These are phyloP conservation scores for Alectoris magna DNA, from an alignment of 2,797 vertebrate genomes.

Conservation along the genomic window DNA sequence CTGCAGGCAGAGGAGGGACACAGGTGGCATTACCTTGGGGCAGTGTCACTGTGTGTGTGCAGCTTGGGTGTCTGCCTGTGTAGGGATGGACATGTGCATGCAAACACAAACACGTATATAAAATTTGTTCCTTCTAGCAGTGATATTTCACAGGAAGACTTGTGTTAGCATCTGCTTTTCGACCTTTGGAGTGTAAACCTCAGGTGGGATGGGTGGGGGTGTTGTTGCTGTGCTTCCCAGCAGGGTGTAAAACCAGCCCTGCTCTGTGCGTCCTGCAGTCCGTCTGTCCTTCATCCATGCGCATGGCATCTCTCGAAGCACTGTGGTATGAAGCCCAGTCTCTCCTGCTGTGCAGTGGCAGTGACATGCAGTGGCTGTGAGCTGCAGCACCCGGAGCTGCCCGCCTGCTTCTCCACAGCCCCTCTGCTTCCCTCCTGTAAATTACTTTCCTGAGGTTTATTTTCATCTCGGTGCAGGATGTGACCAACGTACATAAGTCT, in stretches of 20 bases:
- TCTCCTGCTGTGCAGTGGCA: not conserved
- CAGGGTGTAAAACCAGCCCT: not conserved
- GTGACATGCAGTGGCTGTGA: fast-evolving
- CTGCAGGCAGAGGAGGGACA: conserved; percentile 22
- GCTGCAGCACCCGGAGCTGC: not conserved
- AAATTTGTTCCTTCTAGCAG: not conserved
- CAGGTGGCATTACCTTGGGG: conserved; percentile 5
- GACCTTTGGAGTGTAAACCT: not conserved
- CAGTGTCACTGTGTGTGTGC: conserved; percentile 33
- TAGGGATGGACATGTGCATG: fast-evolving
- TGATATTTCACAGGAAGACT: not conserved
- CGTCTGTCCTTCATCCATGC: not conserved
- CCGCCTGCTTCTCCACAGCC: not conserved
- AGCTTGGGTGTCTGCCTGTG: not conserved
- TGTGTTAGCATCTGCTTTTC: not conserved
- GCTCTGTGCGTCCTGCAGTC: not conserved
- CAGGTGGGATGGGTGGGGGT: too few species aligned
- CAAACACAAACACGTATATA: not conserved
- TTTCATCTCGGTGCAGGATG: conserved; percentile 47
- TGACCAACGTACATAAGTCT: conserved; percentile 58
- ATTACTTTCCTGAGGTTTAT: conserved; percentile 62
- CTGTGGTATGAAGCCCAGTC: too few species aligned
- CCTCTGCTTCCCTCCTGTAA: not conserved
- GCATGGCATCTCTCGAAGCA: not conserved
- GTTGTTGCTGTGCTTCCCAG: not conserved